Evolutionary conservation across 2,888 invertebrate genomes (phyloP).

Genomic region (Nemapogon koenigi): DNA sequence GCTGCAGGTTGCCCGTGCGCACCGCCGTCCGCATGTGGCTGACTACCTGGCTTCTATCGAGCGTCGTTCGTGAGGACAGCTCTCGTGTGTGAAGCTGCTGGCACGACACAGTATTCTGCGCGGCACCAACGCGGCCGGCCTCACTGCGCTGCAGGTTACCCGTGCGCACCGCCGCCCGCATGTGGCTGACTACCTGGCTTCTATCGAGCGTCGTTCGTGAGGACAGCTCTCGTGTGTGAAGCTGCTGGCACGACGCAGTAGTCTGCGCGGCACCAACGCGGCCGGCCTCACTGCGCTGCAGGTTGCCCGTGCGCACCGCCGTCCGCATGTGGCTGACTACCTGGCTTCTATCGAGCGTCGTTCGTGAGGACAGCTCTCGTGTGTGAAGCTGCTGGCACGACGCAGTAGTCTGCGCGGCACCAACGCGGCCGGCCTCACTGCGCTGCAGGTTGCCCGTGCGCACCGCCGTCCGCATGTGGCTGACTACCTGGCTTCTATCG

Average conservation of each 20-base stretch:
- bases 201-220: too few relatives aligned
- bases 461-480: constrained; percentile 59
- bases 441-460: constrained; percentile 69
- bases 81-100: constrained; percentile 78
- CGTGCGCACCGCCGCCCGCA: constrained; percentile 51
- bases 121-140: constrained; percentile 75
- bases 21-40: constrained; percentile 57
- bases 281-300: constrained; percentile 73
- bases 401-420: too few relatives aligned
- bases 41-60: too few relatives aligned
- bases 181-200: constrained; percentile 65
- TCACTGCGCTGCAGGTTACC: constrained; percentile 72
- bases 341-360: too few relatives aligned
- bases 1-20: constrained; percentile 67
- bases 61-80: too few relatives aligned
- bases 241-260: too few relatives aligned
- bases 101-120: constrained; percentile 71
- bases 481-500: constrained; percentile 63
- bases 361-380: too few relatives aligned
- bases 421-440: constrained; percentile 76
- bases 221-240: too few relatives aligned
- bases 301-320: constrained; percentile 64
- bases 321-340: constrained; percentile 62
- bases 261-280: constrained; percentile 76
- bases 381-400: too few relatives aligned